A percentile compares a stretch with the other conserved stretches of the same genome.
Evolutionary conservation across 2,113 vertebrate species (phyloP).

Genomic region (Stegostoma tigrinum): DNA sequence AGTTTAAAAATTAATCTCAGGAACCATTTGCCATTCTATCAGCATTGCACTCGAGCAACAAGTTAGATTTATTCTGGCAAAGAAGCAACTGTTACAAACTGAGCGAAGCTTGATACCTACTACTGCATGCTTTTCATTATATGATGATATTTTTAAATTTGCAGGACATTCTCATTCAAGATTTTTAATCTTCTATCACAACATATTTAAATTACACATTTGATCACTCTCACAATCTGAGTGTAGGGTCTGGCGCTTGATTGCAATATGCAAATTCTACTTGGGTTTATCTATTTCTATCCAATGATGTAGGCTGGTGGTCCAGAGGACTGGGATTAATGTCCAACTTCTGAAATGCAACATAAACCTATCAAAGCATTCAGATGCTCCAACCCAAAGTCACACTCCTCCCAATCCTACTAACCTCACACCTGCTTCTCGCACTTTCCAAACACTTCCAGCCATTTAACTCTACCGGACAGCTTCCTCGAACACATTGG

Average conservation of each 20-base stretch:
- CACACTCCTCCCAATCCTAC: no score
- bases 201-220: background rate
- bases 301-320: background rate
- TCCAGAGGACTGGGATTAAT: background rate
- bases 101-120: background rate
- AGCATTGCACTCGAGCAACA: background rate
- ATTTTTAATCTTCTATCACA: background rate
- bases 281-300: background rate
- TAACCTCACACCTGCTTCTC: no score
- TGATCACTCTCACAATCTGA: background rate
- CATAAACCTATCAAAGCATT: background rate
- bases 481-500: no score
- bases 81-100: background rate
- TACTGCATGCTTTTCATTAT: background rate
- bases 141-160: background rate
- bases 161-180: background rate
- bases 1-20: background rate
- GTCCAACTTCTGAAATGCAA: background rate
- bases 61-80: background rate
- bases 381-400: no score
- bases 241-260: background rate
- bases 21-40: background rate
- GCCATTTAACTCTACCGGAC: no score
- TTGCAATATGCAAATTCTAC: background rate
- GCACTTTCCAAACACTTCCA: no score